These are phyloP conservation scores for Myrmecophaga tridactyla DNA, from an alignment of 2,113 vertebrate genomes.

Conservation along the genomic window DNA sequence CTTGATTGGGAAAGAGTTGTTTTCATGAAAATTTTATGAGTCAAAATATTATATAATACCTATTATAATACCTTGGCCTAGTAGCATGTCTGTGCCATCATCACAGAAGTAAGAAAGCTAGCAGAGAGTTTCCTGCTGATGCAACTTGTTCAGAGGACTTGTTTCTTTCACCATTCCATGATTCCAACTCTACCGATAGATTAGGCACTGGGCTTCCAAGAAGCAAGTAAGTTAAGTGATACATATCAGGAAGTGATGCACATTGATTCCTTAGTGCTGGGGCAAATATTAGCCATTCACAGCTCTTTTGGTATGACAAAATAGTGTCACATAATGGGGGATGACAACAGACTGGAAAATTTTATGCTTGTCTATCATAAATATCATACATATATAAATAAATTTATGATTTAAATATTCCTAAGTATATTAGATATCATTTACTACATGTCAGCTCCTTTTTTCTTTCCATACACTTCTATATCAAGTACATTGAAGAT, in stretches of 20 bases:
- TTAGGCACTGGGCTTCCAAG: neutral
- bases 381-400: neutral
- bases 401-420: neutral
- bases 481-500: neutral
- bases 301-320: neutral
- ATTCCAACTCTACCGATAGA: neutral
- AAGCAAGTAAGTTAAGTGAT: neutral
- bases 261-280: neutral
- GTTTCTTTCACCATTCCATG: neutral
- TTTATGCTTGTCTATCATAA: neutral
- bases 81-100: neutral
- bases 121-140: neutral
- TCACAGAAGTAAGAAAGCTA: neutral
- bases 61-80: neutral
- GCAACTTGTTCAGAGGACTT: neutral
- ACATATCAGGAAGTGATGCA: neutral
- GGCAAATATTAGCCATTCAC: neutral
- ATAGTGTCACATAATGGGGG: neutral
- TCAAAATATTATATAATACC: constrained; percentile 36
- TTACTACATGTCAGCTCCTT: neutral
- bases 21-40: constrained; percentile 54
- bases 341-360: neutral
- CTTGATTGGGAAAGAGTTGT: constrained; percentile 20
- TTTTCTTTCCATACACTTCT: neutral
- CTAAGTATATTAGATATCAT: neutral